phyloP scores from a whole-genome alignment of 2,888 invertebrate genomes.

The Scrobipalpa costella region DNA sequence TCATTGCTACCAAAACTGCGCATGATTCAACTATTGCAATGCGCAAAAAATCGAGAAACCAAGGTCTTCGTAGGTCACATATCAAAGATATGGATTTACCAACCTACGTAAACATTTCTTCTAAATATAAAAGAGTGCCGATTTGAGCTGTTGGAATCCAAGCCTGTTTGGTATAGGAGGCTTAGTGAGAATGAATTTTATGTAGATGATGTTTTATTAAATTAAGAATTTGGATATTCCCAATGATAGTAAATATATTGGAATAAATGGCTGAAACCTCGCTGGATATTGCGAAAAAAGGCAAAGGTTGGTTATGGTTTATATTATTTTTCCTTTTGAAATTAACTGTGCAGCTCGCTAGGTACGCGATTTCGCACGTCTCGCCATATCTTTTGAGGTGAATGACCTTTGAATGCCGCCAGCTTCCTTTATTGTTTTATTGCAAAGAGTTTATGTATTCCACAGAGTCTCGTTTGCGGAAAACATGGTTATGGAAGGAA shows the following conservation, averaged over 20 bases:
- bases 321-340: background rate
- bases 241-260: background rate
- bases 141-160: background rate
- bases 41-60: background rate
- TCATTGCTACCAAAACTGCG: conserved; percentile 1
- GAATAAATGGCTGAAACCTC: background rate
- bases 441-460: conserved; percentile 10
- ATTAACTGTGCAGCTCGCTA: background rate
- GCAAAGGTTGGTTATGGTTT: background rate
- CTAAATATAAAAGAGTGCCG: background rate
- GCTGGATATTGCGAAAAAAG: background rate
- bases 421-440: conserved; percentile 13
- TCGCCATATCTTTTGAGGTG: conserved; percentile 11
- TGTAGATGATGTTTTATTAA: background rate
- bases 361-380: conserved; percentile 10
- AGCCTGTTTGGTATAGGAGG: background rate
- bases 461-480: background rate
- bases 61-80: conserved; percentile 14
- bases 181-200: conserved; percentile 1
- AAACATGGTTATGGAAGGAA: background rate
- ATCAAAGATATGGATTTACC: background rate
- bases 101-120: background rate
- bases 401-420: conserved; percentile 17
- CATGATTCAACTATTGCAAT: background rate
- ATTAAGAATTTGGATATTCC: background rate